Conservation (phyloP, 2,113 vertebrate species). For the Megalops atlanticus region DNA sequence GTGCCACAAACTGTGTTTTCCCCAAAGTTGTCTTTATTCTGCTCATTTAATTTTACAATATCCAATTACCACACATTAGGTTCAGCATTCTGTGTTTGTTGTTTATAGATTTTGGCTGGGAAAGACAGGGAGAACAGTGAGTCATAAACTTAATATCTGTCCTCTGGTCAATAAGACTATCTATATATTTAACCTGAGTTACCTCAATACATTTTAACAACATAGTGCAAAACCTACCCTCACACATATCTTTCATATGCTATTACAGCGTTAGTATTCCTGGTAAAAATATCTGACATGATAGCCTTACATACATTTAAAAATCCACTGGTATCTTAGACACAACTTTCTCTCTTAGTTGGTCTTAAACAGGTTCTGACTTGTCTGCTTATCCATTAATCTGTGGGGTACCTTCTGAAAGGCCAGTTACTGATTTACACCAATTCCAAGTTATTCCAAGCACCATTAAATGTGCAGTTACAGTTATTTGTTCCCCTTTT, state of each 20-base stretch:
- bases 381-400: too few relatives aligned
- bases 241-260: not conserved
- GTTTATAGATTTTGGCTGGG: not conserved
- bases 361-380: too few relatives aligned
- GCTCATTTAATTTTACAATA: not conserved
- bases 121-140: not conserved
- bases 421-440: too few relatives aligned
- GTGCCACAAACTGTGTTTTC: too few relatives aligned
- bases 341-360: too few relatives aligned
- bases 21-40: not conserved
- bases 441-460: too few relatives aligned
- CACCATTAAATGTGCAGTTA: not conserved
- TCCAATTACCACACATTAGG: not conserved
- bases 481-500: not conserved
- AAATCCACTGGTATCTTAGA: too few relatives aligned
- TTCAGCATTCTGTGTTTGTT: not conserved
- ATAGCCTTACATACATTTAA: too few relatives aligned
- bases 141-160: not conserved
- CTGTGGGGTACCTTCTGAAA: too few relatives aligned
- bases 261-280: not conserved
- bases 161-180: not conserved
- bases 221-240: not conserved
- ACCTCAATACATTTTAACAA: not conserved
- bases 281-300: too few relatives aligned
- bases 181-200: not conserved